Evolutionary conservation across 1,140 invertebrate genomes (phyloP), one percentile per base, ranked within the genome.

Genomic region (Heliothis subflexa): DNA sequence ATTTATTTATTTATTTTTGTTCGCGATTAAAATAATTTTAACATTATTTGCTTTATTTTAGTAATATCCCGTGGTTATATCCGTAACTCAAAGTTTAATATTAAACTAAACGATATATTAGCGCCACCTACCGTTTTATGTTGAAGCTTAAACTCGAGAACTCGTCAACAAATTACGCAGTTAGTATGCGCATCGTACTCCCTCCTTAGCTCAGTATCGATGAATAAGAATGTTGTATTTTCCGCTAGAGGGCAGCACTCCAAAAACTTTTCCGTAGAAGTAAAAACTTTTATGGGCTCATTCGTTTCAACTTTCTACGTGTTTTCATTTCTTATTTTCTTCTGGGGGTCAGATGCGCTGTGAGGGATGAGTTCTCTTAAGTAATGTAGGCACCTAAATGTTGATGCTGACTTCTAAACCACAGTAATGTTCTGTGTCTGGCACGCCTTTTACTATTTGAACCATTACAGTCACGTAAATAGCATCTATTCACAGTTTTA

Each of bases 211-310:
- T 18, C n/a, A 66, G 16, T 45, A 11, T 16, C n/a, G 47, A 21
- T 47, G 16, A 66, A 18, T 12, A 66, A 13, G 18, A 14, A 28
- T 13, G 11, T 14, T 13, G 3, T 0, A 40, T 47, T 47, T 21
- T 59, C 54, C 59, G 7, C 18, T 13, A 79, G 78, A 74, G 66
- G 78, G 70, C 78, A 79, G 70, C 59, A 79, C 78, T 59, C 45
- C 21, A 10, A 45, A 77, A 55, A 77, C 71, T 73, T 73, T 73
- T 59, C 33, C n/a, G 13, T 59, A 12, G 3, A 55, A 72, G n/a
- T 45, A 5, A 50, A 25, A 25, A 25, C 3, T 49, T 70, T 70
- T 28, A 14, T 28, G 9, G 21, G 21, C 50, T n/a, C 47, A 52
- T 70, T 50, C 12, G 47, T n/a, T 52, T 4, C 0, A 1, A n/a